Evolutionary conservation across 2,797 vertebrate species (phyloP).

Genomic region (Microhierax caerulescens): DNA sequence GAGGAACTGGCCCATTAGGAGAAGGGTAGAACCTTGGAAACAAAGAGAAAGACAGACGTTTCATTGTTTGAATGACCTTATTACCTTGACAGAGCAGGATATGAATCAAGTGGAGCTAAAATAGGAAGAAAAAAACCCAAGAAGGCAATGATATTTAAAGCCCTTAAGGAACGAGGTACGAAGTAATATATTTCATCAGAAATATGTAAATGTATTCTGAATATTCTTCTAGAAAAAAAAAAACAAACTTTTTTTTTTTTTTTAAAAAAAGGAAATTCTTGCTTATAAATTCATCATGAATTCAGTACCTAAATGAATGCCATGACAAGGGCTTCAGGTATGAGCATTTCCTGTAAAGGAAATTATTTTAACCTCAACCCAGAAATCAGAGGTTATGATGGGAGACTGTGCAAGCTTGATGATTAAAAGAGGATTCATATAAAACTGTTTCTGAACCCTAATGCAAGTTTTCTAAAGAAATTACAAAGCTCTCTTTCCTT

Average conservation of each 20-base stretch:
- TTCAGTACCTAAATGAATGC: constrained; percentile 43
- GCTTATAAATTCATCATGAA: neutral
- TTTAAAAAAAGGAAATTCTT: neutral
- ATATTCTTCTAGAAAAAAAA: neutral
- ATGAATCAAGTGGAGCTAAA: neutral
- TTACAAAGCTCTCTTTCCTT: constrained; percentile 2
- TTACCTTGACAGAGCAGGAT: neutral
- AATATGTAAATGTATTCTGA: neutral
- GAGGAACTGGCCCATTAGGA: neutral
- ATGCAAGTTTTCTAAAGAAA: constrained; percentile 35
- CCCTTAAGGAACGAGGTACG: neutral
- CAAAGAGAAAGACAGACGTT: neutral
- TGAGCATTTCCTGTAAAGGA: constrained; percentile 21
- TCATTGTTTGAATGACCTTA: neutral
- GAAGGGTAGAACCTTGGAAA: neutral
- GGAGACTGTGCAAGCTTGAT: neutral
- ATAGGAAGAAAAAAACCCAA: neutral
- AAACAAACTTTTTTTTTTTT: neutral
- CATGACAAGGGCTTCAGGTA: constrained; percentile 19
- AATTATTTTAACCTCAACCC: constrained; percentile 40
- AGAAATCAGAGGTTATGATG: constrained; percentile 6
- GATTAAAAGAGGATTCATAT: constrained; percentile 26
- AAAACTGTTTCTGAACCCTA: neutral
- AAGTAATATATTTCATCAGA: neutral
- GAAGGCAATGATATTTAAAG: neutral